These are phyloP conservation scores for Dryocosmus kuriphilus DNA, from an alignment of 2,888 invertebrate species.

Conservation along the genomic window DNA sequence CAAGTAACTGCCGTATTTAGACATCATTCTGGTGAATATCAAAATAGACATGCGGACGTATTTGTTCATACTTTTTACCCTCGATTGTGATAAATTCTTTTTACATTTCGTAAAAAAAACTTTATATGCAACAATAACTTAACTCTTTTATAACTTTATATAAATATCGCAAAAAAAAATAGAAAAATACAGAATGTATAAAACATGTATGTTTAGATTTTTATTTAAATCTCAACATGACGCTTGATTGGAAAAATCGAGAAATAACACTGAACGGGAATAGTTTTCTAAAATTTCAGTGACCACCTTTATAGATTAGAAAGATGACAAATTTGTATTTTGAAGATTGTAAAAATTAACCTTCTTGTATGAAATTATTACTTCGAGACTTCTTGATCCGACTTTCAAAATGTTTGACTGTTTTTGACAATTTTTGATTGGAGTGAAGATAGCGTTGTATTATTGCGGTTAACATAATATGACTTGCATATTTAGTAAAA, in stretches of 20 bases:
- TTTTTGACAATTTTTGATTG: neutral
- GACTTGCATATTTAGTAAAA: neutral
- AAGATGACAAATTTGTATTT: too few relatives aligned
- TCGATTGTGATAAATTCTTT: constrained; percentile 31
- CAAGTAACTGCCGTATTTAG: constrained; percentile 59
- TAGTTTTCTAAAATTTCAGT: too few relatives aligned
- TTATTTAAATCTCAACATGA: neutral
- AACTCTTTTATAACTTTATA: neutral
- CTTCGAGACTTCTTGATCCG: too few relatives aligned
- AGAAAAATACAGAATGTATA: neutral
- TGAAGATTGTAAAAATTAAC: too few relatives aligned
- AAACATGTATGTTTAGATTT: neutral
- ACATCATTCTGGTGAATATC: constrained; percentile 53
- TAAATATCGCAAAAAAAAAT: neutral
- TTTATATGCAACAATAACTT: neutral
- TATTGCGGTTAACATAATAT: too few relatives aligned
- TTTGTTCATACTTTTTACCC: constrained; percentile 69
- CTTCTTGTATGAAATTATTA: too few relatives aligned
- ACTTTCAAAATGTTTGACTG: too few relatives aligned
- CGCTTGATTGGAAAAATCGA: too few relatives aligned
- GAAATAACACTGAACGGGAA: too few relatives aligned
- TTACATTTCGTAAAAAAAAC: neutral
- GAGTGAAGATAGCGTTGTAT: neutral
- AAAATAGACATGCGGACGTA: constrained; percentile 57
- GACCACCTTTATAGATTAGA: too few relatives aligned